Conservation (phyloP, 1,140 invertebrate genomes). For the Drosophila truncata region DNA sequence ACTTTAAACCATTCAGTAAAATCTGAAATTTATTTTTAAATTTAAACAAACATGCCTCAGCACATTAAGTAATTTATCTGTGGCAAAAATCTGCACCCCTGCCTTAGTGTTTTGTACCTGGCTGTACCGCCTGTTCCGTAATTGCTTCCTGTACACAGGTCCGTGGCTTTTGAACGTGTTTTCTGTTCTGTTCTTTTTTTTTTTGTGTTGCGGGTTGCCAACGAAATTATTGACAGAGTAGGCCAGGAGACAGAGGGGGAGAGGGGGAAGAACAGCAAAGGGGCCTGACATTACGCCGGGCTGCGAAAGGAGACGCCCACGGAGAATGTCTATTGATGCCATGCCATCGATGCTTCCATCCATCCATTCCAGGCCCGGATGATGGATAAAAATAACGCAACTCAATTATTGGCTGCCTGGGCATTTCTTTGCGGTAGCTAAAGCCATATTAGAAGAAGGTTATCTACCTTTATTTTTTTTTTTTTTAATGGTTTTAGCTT, state of each 20-base stretch:
- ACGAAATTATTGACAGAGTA: conserved; percentile 43
- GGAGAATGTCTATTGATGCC: conserved; percentile 23
- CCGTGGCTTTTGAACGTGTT: conserved; percentile 33
- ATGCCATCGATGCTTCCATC: conserved; percentile 12
- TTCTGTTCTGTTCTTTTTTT: conserved; percentile 11
- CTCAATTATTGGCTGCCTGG: conserved; percentile 22
- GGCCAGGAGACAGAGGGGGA: not conserved
- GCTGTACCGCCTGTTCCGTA: conserved; percentile 42
- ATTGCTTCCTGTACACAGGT: conserved; percentile 54
- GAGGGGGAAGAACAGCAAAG: conserved; percentile 4
- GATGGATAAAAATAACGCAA: conserved; percentile 31
- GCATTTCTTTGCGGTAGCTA: not conserved
- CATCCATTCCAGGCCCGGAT: conserved; percentile 8
- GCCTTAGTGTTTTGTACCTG: conserved; percentile 22
- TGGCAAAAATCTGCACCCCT: not conserved
- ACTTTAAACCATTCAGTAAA: not conserved
- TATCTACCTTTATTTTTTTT: not conserved
- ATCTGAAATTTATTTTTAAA: not conserved
- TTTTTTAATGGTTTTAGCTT: not conserved
- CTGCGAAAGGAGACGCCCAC: conserved; percentile 22
- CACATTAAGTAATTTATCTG: conserved; percentile 2
- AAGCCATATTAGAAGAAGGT: not conserved
- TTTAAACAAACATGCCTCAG: not conserved
- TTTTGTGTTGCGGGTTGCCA: conserved; percentile 17
- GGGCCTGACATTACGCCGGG: conserved; percentile 8